Base-by-base conservation (phyloP, 2,113 vertebrate genomes). In the Nothobranchius kuhntae region DNA sequence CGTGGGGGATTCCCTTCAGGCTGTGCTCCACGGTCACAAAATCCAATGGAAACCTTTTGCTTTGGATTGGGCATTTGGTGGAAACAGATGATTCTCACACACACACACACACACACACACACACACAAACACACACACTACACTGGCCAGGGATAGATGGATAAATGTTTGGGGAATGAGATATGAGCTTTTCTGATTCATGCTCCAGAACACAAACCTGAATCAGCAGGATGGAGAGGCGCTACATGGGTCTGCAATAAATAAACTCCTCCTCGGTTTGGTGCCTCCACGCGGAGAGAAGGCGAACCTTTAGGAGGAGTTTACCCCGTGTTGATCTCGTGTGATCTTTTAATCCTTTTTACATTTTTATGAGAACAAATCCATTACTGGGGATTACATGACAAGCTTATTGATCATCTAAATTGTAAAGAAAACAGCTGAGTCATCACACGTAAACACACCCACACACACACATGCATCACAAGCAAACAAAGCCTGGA, bases 171-270 rank as follows among this genome's bases (percentile, higher is more conserved):
- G 46, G 61, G 54, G 74, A 71, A 71, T 7, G 55, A 62, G 76
- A 56, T 38, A 24, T 40, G 0, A 1, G 47, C 53, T 81, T 75
- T 81, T 71, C 75, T 81, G 82, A 88, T 88, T 86, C 85, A 77
- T 88, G 78, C 84, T 77, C 36, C 14, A 62, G 62, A 60, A 67
- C 12, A 46, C 71, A 86, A 85, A 83, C 87, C 90, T 83, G 88
- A 87, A 70, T 92, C 89, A 90, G 90, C 89, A 80, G 70, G 35
- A 68, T 4, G 21, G 52, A 55, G 64, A 64, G 71, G 60, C 60
- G 56, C 78, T 59, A 42, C 10, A 51, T 60, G 65, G 71, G 68
- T 62, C 53, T 73, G 60, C 80, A 63, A 85, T 86, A 84, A 89
- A 87, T 83, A 85, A 58, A 84, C 76, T 81, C 53, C 47, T 83